These are phyloP conservation scores for Armadillidium nasatum DNA, from an alignment of 1,140 invertebrate species.

Conservation along the genomic window DNA sequence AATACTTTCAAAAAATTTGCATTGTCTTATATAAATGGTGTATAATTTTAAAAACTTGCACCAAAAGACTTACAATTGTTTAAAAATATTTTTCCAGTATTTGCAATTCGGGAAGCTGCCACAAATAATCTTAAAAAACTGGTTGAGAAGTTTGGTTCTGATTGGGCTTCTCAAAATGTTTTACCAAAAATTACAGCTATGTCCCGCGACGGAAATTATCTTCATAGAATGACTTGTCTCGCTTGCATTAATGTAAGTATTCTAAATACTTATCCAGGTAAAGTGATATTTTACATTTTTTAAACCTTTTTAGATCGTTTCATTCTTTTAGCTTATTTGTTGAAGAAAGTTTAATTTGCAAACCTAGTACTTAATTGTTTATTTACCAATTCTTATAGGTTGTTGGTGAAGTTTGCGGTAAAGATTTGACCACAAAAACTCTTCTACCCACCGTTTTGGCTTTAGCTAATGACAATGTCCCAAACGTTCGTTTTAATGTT, in stretches of 20 bases:
- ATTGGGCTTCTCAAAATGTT: conserved; percentile 95
- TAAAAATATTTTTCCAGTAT: conserved; percentile 66
- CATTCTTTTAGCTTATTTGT: no score
- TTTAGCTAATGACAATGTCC: conserved; percentile 91
- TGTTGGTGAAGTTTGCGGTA: conserved; percentile 88
- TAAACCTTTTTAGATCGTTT: no score
- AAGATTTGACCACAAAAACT: conserved; percentile 84
- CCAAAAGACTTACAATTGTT: no score
- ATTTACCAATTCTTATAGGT: conserved; percentile 56
- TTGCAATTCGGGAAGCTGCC: conserved; percentile 96
- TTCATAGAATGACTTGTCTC: conserved; percentile 97
- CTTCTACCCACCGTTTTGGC: conserved; percentile 91
- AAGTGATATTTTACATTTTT: no score
- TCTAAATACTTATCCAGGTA: no score
- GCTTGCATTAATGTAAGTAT: conserved; percentile 91
- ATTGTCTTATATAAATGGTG: no score
- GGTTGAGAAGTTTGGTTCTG: conserved; percentile 94
- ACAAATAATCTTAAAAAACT: conserved; percentile 95
- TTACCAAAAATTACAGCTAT: conserved; percentile 93
- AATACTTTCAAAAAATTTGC: no score
- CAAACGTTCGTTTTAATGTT: conserved; percentile 99
- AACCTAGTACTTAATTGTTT: no score
- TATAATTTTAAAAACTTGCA: no score
- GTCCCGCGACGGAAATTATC: conserved; percentile 91
- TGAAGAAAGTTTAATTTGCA: no score